Percentiles rank a stretch among this genome's conserved stretches.
These are phyloP conservation scores for Sparus aurata DNA, from an alignment of 2,797 vertebrate genomes.

Conservation along the genomic window DNA sequence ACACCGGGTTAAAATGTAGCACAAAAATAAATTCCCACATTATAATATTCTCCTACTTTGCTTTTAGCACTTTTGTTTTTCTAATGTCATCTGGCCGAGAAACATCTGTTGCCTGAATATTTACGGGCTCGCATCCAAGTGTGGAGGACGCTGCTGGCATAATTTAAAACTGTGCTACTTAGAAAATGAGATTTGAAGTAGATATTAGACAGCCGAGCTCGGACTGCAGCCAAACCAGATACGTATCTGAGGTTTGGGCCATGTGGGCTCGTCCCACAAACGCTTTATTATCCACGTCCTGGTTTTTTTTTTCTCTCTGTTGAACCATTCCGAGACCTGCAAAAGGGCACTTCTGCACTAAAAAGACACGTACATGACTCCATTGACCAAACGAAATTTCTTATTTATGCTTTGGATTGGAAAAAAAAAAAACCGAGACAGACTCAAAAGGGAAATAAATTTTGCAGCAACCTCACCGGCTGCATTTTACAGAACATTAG, in stretches of 20 bases:
- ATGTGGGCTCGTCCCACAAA: slow-evolving; percentile 48
- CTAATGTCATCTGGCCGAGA: slow-evolving; percentile 22
- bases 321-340: slow-evolving; percentile 23
- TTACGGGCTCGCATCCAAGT: slow-evolving; percentile 35
- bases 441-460: slow-evolving; percentile 51
- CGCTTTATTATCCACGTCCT: slow-evolving; percentile 20
- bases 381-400: slow-evolving; percentile 49
- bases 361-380: slow-evolving; percentile 33
- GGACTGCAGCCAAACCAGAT: slow-evolving; percentile 52
- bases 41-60: neutral
- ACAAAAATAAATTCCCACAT: neutral
- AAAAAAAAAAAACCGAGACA: slow-evolving; percentile 28
- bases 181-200: slow-evolving; percentile 54
- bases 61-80: slow-evolving; percentile 2
- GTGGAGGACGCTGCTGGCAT: slow-evolving; percentile 39
- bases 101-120: slow-evolving; percentile 53
- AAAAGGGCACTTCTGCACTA: slow-evolving; percentile 14
- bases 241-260: slow-evolving; percentile 40
- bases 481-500: slow-evolving; percentile 50
- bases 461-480: slow-evolving; percentile 48
- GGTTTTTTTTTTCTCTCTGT: neutral
- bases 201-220: slow-evolving; percentile 46
- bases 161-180: slow-evolving; percentile 42
- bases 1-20: no score
- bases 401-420: slow-evolving; percentile 53